Conservation (phyloP, 2,113 vertebrate genomes). For the Cheirogaleus medius region DNA sequence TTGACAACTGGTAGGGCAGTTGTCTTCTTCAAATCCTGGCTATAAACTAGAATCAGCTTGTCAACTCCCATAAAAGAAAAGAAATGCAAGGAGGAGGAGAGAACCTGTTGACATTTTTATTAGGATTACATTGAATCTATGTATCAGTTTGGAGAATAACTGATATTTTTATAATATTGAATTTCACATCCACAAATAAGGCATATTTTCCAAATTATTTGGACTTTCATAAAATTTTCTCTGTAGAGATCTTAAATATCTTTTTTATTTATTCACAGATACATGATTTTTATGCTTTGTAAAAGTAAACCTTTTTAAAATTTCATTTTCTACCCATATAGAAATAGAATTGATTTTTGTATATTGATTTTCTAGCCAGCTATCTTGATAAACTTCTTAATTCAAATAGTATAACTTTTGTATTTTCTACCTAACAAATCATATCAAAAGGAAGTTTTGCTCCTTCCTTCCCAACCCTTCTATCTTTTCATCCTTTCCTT, state of each 20-base stretch:
- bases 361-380: not conserved
- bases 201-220: slow-evolving; percentile 32
- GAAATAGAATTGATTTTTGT: slow-evolving; percentile 40
- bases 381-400: slow-evolving; percentile 24
- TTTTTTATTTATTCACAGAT: slow-evolving; percentile 33
- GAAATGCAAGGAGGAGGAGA: not conserved
- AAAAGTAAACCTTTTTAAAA: slow-evolving; percentile 19
- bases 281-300: slow-evolving; percentile 18
- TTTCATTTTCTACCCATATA: slow-evolving; percentile 48
- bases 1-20: not conserved
- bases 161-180: slow-evolving; percentile 38
- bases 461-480: not conserved
- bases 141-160: not conserved
- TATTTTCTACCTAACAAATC: not conserved
- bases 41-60: not conserved
- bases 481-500: not conserved
- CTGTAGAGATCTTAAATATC: not conserved
- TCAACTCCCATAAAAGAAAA: slow-evolving; percentile 2
- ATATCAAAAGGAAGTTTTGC: not conserved
- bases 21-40: slow-evolving; percentile 19
- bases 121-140: not conserved
- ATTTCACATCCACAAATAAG: not conserved
- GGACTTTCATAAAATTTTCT: slow-evolving; percentile 16
- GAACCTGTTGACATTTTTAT: slow-evolving; percentile 29
- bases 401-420: slow-evolving; percentile 11